These are phyloP conservation scores for Chalcis sispes DNA, from an alignment of 2,888 invertebrate species.

Conservation along the genomic window DNA sequence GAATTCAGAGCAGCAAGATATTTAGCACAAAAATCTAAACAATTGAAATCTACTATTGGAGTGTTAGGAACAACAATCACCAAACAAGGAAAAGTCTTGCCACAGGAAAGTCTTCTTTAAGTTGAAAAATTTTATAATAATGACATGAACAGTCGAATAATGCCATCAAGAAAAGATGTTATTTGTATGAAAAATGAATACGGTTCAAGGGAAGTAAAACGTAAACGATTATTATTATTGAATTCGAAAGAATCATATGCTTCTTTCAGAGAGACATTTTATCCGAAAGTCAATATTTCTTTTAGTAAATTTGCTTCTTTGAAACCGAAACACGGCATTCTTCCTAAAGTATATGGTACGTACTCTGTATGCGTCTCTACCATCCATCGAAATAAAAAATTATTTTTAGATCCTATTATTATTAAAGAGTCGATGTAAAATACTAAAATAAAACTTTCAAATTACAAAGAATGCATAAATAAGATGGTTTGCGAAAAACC, in stretches of 20 bases:
- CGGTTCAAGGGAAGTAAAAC: constrained; percentile 16
- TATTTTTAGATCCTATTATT: constrained; percentile 32
- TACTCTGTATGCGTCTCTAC: constrained; percentile 43
- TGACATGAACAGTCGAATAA: constrained; percentile 35
- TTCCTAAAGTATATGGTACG: constrained; percentile 34
- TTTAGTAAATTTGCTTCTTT: constrained; percentile 6
- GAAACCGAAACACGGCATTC: constrained; percentile 34
- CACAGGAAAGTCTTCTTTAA: constrained; percentile 5
- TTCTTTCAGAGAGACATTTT: constrained; percentile 27
- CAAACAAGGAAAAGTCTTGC: constrained; percentile 19
- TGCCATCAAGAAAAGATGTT: constrained; percentile 19
- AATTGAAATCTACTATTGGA: constrained; percentile 14
- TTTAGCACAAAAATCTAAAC: constrained; percentile 19
- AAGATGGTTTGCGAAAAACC: constrained; percentile 14
- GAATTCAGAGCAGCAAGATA: constrained; percentile 11
- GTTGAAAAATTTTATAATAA: constrained; percentile 32
- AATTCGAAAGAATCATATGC: constrained; percentile 4
- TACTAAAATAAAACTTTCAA: neutral
- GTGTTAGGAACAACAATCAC: constrained; percentile 18
- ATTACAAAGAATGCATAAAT: constrained; percentile 7
- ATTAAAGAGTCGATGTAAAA: neutral
- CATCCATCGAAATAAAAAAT: constrained; percentile 39
- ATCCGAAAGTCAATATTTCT: constrained; percentile 18
- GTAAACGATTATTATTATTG: constrained; percentile 26
- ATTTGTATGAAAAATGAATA: constrained; percentile 14